phyloP scores from a whole-genome alignment of 2,888 invertebrate genomes.

The Eurytoma californica region DNA sequence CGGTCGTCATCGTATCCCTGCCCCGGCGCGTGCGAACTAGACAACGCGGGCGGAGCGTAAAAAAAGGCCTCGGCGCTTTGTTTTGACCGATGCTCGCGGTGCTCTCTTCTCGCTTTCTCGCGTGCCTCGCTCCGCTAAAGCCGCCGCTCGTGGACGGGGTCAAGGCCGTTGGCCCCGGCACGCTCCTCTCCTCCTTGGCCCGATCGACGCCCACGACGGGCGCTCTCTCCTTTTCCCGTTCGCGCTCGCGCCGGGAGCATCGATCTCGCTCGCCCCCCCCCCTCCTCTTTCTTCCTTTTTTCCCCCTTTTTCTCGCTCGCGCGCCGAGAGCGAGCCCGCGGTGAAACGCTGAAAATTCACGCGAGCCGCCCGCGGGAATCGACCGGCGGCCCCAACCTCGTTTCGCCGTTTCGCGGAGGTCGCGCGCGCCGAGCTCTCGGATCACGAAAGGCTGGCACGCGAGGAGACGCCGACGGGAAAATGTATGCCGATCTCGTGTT shows the following conservation, averaged over 20 bases:
- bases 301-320: not conserved
- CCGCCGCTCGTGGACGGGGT: slow-evolving; percentile 66
- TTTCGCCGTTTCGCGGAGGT: no score
- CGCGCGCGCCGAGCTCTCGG: no score
- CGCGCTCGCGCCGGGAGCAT: not conserved
- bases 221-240: not conserved
- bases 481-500: no score
- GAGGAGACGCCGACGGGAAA: no score
- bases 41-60: not conserved
- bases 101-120: slow-evolving; percentile 45
- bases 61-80: slow-evolving; percentile 11
- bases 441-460: no score
- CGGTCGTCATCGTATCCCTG: not conserved
- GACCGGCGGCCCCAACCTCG: no score
- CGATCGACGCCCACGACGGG: slow-evolving; percentile 33
- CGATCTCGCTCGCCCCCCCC: not conserved
- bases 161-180: slow-evolving; percentile 70
- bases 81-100: slow-evolving; percentile 30
- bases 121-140: slow-evolving; percentile 56
- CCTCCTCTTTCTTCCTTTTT: not conserved
- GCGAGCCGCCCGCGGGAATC: no score
- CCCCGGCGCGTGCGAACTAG: not conserved
- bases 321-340: not conserved
- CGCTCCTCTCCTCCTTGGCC: slow-evolving; percentile 46
- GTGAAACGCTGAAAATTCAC: no score